These are phyloP conservation scores for Plusia festucae DNA, from an alignment of 2,888 invertebrate species.

Conservation along the genomic window DNA sequence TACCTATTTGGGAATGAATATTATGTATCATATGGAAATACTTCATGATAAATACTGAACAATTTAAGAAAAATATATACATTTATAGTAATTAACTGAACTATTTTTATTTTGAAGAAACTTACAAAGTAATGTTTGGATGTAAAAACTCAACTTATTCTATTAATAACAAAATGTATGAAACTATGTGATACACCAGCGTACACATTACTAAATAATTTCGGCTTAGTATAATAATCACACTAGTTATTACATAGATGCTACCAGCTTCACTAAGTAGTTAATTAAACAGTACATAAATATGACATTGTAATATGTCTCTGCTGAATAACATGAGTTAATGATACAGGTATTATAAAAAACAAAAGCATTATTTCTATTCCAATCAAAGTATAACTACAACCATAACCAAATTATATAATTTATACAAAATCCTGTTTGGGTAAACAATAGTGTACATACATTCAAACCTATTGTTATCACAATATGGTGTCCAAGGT, in stretches of 20 bases:
- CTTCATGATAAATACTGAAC: constrained; percentile 43
- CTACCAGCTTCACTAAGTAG: constrained; percentile 59
- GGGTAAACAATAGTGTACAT: constrained; percentile 26
- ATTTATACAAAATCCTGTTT: constrained; percentile 24
- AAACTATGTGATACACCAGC: constrained; percentile 34
- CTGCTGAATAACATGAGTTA: constrained; percentile 8
- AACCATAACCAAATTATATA: constrained; percentile 26
- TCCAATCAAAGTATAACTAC: constrained; percentile 27
- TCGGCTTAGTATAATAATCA: constrained; percentile 41
- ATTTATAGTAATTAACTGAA: constrained; percentile 36
- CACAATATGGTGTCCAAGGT: background rate
- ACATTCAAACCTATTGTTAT: constrained; percentile 15
- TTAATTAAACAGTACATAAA: constrained; percentile 22
- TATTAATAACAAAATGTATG: constrained; percentile 31
- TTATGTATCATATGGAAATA: constrained; percentile 34
- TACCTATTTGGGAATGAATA: constrained; percentile 37
- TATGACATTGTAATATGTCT: constrained; percentile 18
- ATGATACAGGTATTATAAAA: constrained; percentile 29
- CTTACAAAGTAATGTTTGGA: constrained; percentile 51
- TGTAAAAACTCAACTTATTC: constrained; percentile 51
- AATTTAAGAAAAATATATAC: constrained; percentile 52
- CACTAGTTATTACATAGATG: constrained; percentile 47
- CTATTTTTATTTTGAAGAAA: constrained; percentile 49
- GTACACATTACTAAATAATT: constrained; percentile 46
- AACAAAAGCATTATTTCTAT: constrained; percentile 29